Base-by-base conservation (phyloP, 2,888 invertebrate genomes). In the Glomeris marginata region DNA sequence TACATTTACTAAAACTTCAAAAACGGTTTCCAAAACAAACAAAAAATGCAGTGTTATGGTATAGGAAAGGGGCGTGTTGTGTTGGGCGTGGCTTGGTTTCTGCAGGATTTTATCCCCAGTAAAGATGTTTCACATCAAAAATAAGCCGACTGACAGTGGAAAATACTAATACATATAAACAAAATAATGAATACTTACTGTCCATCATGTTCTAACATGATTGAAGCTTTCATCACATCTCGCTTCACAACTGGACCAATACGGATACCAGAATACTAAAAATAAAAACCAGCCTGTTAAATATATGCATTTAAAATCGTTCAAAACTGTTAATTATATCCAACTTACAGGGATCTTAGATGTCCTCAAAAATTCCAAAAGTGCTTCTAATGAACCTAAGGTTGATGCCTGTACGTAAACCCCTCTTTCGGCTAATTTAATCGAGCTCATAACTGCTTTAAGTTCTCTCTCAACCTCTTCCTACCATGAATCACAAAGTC, bases 341-440 rank as follows among this genome's bases (percentile, higher is more conserved):
- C 42, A 49, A 77, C 84, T 80, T 66, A 90, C 88, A 64, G 95
- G 94, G 67, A 95, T 94, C 71, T 87, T 87, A 57, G 90, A 91
- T 48, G 81, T 77, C 59, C 78, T 78, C 48, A 97, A 76, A 71
- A 94, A 97, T 66, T 94, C 92, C 4, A 95, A 72, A 49, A 99
- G 71, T 0, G 98, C 98, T 68, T 99, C 98, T 10, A 99, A 72
- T 0, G 98, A 98, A 6, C 98, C 98, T 5, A 99, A 75, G n/a
- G 98, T 99, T 1, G 95, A 97, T 0, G 98, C 97, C 64, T 98
- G 97, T n/a, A 98, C 98, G 69, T 90, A 95, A 41, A 98, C 98
- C 41, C 98, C 98, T 54, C 87, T 77, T 58, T 86, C 87, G 36
- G 83, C 78, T 57, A 92, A 70, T 66, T 90, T 92, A 63, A 99